A percentile compares a stretch with the other conserved stretches of the same genome.
Conservation (phyloP, 1,140 invertebrate species). For the Streblospio benedicti region DNA sequence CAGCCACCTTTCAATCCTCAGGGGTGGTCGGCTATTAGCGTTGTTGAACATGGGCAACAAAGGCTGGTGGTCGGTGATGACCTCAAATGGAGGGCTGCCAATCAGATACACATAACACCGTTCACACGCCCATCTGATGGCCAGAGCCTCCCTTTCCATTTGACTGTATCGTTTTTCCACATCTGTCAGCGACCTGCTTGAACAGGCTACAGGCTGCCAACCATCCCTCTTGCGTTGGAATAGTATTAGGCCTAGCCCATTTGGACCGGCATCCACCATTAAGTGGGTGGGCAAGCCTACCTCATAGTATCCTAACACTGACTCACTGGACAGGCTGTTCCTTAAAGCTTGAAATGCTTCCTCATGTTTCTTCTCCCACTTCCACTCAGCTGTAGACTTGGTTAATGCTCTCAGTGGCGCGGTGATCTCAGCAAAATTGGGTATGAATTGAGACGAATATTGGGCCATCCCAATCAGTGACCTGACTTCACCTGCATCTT, state of each 20-base stretch:
- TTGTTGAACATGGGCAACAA: slow-evolving; percentile 19
- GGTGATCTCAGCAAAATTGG: too few relatives aligned
- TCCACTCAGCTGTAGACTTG: too few relatives aligned
- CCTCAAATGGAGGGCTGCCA: neutral
- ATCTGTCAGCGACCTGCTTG: neutral
- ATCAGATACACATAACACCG: neutral
- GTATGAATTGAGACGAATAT: too few relatives aligned
- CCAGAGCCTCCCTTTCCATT: neutral
- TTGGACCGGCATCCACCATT: neutral
- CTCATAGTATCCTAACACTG: neutral
- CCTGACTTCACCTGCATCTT: neutral
- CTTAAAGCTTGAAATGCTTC: too few relatives aligned
- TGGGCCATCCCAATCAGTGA: too few relatives aligned
- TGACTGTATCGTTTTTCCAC: neutral
- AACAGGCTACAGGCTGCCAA: neutral
- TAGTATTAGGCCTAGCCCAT: neutral
- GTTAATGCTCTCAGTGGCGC: too few relatives aligned
- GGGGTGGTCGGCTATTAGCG: slow-evolving; percentile 17
- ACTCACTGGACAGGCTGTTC: neutral
- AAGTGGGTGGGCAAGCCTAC: neutral
- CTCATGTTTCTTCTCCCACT: too few relatives aligned
- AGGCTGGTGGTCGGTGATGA: neutral
- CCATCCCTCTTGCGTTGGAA: neutral
- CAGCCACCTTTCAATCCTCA: slow-evolving; percentile 25
- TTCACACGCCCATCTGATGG: neutral